phyloP scores from a whole-genome alignment of 2,797 vertebrate genomes.

The Coregonus sp. region DNA sequence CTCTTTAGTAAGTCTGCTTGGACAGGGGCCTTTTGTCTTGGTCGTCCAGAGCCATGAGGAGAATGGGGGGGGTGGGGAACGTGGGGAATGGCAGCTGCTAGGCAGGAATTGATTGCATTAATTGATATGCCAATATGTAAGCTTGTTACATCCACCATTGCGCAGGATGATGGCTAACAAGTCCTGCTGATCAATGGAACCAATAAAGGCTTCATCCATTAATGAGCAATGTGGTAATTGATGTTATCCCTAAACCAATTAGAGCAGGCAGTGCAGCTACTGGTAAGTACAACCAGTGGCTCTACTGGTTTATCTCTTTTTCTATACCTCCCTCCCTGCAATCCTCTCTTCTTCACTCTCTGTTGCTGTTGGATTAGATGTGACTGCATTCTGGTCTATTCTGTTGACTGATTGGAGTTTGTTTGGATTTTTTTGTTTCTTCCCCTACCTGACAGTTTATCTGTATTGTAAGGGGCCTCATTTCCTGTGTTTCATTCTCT shows the following conservation, averaged over 20 bases:
- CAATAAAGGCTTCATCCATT: slow-evolving; percentile 99
- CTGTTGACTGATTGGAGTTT: not conserved
- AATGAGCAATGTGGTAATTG: slow-evolving; percentile 99
- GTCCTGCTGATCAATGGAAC: slow-evolving; percentile 98
- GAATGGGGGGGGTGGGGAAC: slow-evolving; percentile 43
- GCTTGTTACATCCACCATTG: slow-evolving; percentile 99
- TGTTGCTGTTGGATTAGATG: slow-evolving; percentile 44
- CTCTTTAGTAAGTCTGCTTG: slow-evolving; percentile 71
- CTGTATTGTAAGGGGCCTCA: not conserved
- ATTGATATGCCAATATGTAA: slow-evolving; percentile 99
- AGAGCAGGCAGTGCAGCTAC: slow-evolving; percentile 81
- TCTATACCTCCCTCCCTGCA: slow-evolving; percentile 49
- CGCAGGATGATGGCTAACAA: slow-evolving; percentile 98
- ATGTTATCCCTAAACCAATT: slow-evolving; percentile 99
- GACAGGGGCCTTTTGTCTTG: slow-evolving; percentile 73
- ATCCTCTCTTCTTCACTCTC: slow-evolving; percentile 42
- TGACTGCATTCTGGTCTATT: not conserved
- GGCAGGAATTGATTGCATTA: slow-evolving; percentile 99
- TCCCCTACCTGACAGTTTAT: not conserved
- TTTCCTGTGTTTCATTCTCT: not conserved
- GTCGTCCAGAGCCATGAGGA: slow-evolving; percentile 66
- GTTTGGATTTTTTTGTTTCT: not conserved
- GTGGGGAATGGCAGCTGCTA: slow-evolving; percentile 86
- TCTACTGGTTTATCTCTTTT: slow-evolving; percentile 70
- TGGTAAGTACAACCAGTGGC: slow-evolving; percentile 74